Conservation (phyloP, 2,113 vertebrate genomes). For the Chamaetylas fuelleborni region DNA sequence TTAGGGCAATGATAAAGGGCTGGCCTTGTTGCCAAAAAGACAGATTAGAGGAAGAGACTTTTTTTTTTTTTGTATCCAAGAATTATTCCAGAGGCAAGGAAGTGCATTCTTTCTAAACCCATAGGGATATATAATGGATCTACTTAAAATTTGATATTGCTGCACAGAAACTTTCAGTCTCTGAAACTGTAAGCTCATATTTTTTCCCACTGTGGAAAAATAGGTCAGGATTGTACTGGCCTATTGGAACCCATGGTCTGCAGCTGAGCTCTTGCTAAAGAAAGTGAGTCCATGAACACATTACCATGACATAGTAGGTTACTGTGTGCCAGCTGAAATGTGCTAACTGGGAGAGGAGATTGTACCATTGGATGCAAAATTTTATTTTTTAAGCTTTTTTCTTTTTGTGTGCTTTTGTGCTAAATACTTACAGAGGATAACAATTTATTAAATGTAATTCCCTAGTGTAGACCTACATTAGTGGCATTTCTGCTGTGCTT, state of each 20-base stretch:
- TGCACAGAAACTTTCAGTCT: not conserved
- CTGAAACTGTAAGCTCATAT: not conserved
- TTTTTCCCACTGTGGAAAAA: not conserved
- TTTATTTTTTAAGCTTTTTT: not conserved
- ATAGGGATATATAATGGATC: not conserved
- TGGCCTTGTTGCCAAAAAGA: constrained; percentile 19
- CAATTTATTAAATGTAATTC: not conserved
- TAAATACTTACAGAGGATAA: not conserved
- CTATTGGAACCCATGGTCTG: not conserved
- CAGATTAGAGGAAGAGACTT: not conserved
- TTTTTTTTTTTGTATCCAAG: not conserved
- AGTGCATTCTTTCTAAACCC: not conserved
- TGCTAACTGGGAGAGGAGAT: not conserved
- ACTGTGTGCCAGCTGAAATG: not conserved
- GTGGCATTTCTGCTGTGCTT: not conserved
- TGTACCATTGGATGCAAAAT: not conserved
- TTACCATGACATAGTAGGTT: not conserved
- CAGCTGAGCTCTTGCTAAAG: not conserved
- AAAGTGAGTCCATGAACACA: not conserved
- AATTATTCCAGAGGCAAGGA: constrained; percentile 26
- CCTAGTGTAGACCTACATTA: not conserved
- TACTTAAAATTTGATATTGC: not conserved
- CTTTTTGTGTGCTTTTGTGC: not conserved
- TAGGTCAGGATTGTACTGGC: not conserved
- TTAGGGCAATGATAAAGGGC: constrained; percentile 18